Evolutionary conservation across 2,113 vertebrate genomes (phyloP), one percentile per base, ranked within the genome.

Genomic region (Leptodactylus fuscus): DNA sequence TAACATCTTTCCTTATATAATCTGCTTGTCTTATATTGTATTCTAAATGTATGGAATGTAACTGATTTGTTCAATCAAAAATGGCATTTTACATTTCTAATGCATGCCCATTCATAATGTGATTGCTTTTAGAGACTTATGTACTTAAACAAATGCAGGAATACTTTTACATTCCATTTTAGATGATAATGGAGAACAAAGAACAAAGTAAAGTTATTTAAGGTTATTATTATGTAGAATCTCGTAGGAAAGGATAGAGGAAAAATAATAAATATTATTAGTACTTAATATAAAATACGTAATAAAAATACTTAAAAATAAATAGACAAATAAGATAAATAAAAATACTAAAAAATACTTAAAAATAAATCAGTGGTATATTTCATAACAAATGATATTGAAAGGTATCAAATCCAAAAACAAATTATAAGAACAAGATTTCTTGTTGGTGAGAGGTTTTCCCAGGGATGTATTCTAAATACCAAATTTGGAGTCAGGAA

Each of bases 81-180:
- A 29, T 49, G 73, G 49, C 24, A 75, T 75, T 71, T 73, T 73
- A 38, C 22, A 44, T 73, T 49, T 24, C 24, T 49, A 49, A 49
- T 75, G n/a, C 44, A 75, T 29, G 24, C 70, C 13, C 38, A 24
- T 73, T 73, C 24, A 73, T 41, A n/a, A 16, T 48, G 41, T 75
- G 22, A 29, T 48, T 48, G 71, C 73, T 75, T 75, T 75, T 49
- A 75, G 73, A 75, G 73, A 75, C 24, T 3, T 49, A 49, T 27
- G 4, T 75, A 75, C 73, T 75, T 29, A 49, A 49, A 48, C 22
- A 44, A 73, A 27, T 24, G 38, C 18, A 74, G 46, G n/a, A 48
- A 74, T 49, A 75, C 5, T 29, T 75, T 29, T 18, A 29, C 73
- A 75, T 29, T 49, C 13, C 24, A 29, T 75, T 49, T 75, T 2